Evolutionary conservation across 2,113 vertebrate genomes (phyloP).

Genomic region (Trogon surrucura): DNA sequence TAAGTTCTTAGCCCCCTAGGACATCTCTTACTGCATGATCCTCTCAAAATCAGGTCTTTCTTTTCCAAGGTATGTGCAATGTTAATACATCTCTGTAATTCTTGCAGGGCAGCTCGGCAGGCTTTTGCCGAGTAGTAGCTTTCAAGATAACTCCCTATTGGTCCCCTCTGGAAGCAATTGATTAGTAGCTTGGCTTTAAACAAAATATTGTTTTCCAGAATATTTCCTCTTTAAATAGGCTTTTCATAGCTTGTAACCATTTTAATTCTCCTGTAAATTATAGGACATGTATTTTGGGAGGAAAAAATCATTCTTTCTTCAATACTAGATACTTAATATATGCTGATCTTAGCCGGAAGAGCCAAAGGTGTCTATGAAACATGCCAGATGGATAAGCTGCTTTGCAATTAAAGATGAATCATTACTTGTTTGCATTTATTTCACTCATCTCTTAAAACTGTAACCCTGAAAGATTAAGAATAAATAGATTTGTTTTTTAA

Average conservation of each 20-base stretch:
- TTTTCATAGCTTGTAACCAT: background rate
- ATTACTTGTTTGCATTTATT: conserved; percentile 38
- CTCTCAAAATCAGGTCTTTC: conserved; percentile 1
- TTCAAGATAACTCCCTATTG: background rate
- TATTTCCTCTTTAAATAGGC: conserved; percentile 15
- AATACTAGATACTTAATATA: background rate
- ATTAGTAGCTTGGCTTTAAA: conserved; percentile 3
- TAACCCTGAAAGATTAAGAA: background rate
- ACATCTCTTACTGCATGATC: background rate
- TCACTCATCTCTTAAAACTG: conserved; percentile 3
- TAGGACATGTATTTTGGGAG: background rate
- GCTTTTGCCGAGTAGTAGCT: conserved; percentile 7
- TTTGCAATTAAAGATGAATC: conserved; percentile 32
- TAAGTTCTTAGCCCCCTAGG: background rate
- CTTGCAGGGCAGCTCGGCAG: conserved; percentile 20
- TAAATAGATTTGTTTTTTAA: background rate
- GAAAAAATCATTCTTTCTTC: background rate
- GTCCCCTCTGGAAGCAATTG: conserved; percentile 18
- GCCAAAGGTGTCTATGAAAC: background rate
- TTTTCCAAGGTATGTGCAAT: background rate
- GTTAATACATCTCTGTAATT: background rate
- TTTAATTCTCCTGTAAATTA: conserved; percentile 8
- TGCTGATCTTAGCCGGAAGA: background rate
- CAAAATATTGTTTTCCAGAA: conserved; percentile 14
- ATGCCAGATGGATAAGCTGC: background rate